Base-by-base conservation (phyloP, 2,113 vertebrate species). In the Grus americana region DNA sequence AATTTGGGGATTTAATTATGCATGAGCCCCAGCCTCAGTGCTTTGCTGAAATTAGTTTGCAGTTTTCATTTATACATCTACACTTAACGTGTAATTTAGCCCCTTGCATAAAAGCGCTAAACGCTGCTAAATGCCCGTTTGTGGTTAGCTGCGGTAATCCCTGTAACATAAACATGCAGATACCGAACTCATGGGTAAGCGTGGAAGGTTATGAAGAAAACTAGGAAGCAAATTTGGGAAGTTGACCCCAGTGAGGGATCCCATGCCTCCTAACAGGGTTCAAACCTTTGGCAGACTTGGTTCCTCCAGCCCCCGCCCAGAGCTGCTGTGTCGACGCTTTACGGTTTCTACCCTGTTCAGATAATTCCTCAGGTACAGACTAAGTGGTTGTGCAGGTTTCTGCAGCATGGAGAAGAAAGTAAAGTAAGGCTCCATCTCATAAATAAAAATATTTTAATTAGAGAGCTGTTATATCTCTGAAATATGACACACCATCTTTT, bases 171-270 rank as follows among this genome's bases (percentile, higher is more conserved):
- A 71, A 17, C 4, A 5, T 38, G 34, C 19, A 12, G 50, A 14
- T 19, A 9, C 26, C 6, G 29, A 6, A 19, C 34, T 38, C 19
- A 0, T 2, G 1, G 30, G 5, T 6, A 34, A 24, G 3, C 0
- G 5, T 18, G 83, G 30, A 42, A 65, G 10, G 75, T 44, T 8
- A 14, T 6, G 46, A 50, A 47, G 86, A 26, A 71, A 70, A 47
- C 2, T 2, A 3, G 40, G 50, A 42, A 18, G 24, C 4, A 12
- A 13, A 15, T 15, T 15, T 18, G 59, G 47, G 61, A 52, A 40
- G 26, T 0, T 26, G 67, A 34, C 23, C 8, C 82, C 63, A 23
- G 30, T 6, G 52, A 32, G 24, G 52, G 52, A 54, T 22, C 42
- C 42, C 55, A 9, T 12, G 17, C n/a, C 57, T 32, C 34, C 44